phyloP scores from a whole-genome alignment of 2,888 invertebrate species.

The Drosophila helvetica region DNA sequence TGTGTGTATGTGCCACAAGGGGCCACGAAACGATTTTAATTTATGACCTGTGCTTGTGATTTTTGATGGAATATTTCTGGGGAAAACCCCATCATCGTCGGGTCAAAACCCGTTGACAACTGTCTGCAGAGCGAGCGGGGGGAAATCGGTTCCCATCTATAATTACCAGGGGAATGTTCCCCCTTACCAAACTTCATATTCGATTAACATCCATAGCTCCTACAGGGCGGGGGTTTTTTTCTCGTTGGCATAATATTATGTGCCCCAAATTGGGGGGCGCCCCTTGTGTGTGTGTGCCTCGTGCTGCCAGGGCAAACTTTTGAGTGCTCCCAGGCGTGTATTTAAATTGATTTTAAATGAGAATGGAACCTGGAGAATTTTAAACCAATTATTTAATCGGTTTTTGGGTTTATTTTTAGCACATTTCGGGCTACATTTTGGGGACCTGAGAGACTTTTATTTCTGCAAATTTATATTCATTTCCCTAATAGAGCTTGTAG shows the following conservation, averaged over 20 bases:
- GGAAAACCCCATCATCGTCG: not conserved
- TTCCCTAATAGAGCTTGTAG: not conserved
- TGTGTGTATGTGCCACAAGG: not conserved
- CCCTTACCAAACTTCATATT: conserved; percentile 3
- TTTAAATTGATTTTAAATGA: conserved; percentile 51
- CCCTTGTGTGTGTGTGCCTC: not conserved
- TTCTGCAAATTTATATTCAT: not conserved
- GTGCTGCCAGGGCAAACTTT: conserved; percentile 39
- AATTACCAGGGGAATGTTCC: conserved; percentile 17
- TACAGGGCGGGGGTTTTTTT: not conserved
- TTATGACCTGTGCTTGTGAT: conserved; percentile 47
- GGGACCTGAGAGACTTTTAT: not conserved
- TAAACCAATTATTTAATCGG: not conserved
- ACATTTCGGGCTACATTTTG: not conserved
- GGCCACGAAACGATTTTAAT: conserved; percentile 38
- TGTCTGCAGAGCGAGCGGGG: conserved; percentile 3
- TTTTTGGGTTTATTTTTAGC: not conserved
- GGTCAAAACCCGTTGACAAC: conserved; percentile 54
- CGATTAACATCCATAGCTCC: not conserved
- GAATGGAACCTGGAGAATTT: conserved; percentile 13
- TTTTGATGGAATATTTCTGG: conserved; percentile 64
- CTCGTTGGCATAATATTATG: not conserved
- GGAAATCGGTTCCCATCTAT: not conserved
- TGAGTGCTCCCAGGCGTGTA: conserved; percentile 56
- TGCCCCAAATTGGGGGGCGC: conserved; percentile 38